Percentiles rank a stretch among this genome's conserved stretches.
These are phyloP conservation scores for Calliopsis andreniformis DNA, from an alignment of 1,140 invertebrate species.

Conservation along the genomic window DNA sequence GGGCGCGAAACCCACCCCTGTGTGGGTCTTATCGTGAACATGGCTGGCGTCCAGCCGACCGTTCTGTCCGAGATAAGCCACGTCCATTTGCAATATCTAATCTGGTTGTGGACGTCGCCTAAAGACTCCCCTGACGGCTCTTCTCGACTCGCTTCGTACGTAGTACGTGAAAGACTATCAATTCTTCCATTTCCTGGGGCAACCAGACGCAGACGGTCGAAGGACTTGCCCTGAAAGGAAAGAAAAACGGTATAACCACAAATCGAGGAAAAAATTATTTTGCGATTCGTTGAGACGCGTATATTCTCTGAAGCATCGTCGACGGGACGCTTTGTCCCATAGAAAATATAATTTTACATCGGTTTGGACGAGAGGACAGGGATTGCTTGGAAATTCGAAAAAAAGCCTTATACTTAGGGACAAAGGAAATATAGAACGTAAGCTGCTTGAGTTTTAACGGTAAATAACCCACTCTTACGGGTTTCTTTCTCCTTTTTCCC, in stretches of 20 bases:
- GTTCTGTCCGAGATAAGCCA: slow-evolving; percentile 60
- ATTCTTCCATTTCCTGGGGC: slow-evolving; percentile 13
- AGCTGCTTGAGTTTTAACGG: slow-evolving; percentile 22
- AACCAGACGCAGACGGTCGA: not conserved
- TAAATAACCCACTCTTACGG: slow-evolving; percentile 47
- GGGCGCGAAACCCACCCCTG: slow-evolving; percentile 46
- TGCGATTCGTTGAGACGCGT: not conserved
- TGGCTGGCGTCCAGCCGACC: slow-evolving; percentile 53
- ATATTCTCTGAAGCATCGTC: slow-evolving; percentile 19
- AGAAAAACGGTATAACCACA: too few species aligned
- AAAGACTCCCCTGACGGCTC: slow-evolving; percentile 47
- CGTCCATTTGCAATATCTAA: slow-evolving; percentile 69
- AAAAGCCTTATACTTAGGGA: slow-evolving; percentile 13
- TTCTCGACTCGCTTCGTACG: slow-evolving; percentile 19
- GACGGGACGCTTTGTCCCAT: not conserved
- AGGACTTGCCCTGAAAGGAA: not conserved
- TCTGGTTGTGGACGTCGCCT: slow-evolving; percentile 58
- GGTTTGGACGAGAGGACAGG: not conserved
- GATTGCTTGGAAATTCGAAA: slow-evolving; percentile 1
- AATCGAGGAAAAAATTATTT: not conserved
- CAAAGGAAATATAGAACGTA: slow-evolving; percentile 31
- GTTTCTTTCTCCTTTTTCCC: slow-evolving; percentile 17
- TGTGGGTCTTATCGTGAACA: slow-evolving; percentile 44
- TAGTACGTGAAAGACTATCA: slow-evolving; percentile 13
- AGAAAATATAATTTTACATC: slow-evolving; percentile 27